These are phyloP conservation scores for Falco peregrinus DNA, from an alignment of 2,797 vertebrate genomes.

Conservation along the genomic window DNA sequence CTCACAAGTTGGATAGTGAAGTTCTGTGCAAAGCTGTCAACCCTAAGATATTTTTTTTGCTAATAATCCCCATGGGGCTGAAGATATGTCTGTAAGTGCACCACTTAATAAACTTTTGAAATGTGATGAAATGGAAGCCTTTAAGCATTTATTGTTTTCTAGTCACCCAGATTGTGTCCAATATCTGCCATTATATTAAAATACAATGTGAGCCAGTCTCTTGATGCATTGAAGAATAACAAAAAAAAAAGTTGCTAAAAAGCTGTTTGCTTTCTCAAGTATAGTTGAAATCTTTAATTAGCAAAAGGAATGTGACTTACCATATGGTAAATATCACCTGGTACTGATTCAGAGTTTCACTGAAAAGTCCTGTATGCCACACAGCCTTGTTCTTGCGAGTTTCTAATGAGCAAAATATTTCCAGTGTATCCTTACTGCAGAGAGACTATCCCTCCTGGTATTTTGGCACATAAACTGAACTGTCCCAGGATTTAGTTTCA, in stretches of 20 bases:
- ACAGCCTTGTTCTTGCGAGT: not conserved
- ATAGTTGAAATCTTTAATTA: not conserved
- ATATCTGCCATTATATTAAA: not conserved
- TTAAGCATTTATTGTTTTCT: not conserved
- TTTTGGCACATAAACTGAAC: not conserved
- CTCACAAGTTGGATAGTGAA: not conserved
- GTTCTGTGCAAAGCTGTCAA: not conserved
- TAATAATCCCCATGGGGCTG: not conserved
- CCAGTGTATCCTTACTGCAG: not conserved
- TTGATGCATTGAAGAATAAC: not conserved
- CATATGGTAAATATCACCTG: not conserved
- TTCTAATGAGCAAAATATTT: not conserved
- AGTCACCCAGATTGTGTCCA: not conserved
- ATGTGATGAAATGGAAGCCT: not conserved
- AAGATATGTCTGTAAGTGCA: not conserved
- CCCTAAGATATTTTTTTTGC: not conserved
- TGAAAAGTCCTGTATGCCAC: not conserved
- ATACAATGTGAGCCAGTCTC: not conserved
- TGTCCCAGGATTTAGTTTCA: not conserved
- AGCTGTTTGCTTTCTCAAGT: not conserved
- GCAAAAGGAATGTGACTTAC: not conserved
- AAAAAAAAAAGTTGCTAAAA: not conserved
- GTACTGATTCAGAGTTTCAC: not conserved
- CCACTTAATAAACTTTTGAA: not conserved
- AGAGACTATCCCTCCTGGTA: not conserved